These are phyloP conservation scores for Calyptommatus sinebrachiatus DNA, from an alignment of 2,113 vertebrate species.

Conservation along the genomic window DNA sequence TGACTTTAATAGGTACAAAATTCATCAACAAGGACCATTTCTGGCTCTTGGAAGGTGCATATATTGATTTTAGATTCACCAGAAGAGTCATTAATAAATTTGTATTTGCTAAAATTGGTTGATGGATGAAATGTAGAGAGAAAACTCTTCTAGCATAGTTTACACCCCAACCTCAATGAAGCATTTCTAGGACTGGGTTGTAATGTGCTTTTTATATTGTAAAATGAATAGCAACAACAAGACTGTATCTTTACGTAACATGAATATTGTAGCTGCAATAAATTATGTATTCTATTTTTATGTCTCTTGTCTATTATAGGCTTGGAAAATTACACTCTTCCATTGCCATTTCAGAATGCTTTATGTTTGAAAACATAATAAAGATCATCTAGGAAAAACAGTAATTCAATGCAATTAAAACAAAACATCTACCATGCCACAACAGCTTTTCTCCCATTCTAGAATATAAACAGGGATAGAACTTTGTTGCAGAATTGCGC, in stretches of 20 bases:
- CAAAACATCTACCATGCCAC: not conserved
- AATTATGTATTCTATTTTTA: slow-evolving; percentile 29
- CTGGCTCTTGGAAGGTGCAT: too few species aligned
- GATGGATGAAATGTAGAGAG: slow-evolving; percentile 45
- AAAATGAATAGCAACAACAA: slow-evolving; percentile 43
- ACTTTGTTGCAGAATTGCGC: not conserved
- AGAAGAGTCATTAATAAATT: slow-evolving; percentile 25
- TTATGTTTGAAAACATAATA: slow-evolving; percentile 17
- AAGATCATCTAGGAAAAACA: slow-evolving; percentile 11
- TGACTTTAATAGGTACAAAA: not conserved
- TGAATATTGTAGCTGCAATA: slow-evolving; percentile 10
- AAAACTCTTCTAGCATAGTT: not conserved
- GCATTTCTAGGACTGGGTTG: not conserved
- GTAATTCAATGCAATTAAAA: slow-evolving; percentile 26
- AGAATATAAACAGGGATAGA: not conserved
- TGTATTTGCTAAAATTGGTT: slow-evolving; percentile 38
- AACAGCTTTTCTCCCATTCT: not conserved
- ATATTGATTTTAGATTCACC: not conserved
- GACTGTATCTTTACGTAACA: slow-evolving; percentile 27
- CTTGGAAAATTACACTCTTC: slow-evolving; percentile 43
- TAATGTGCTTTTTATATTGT: slow-evolving; percentile 15
- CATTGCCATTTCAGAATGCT: slow-evolving; percentile 33
- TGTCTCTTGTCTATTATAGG: slow-evolving; percentile 21
- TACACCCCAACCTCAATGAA: not conserved
- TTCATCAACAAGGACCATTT: not conserved